Evolutionary conservation across 2,888 invertebrate genomes (phyloP), one percentile per base, ranked within the genome.

Genomic region (Platycheirus rosarum): DNA sequence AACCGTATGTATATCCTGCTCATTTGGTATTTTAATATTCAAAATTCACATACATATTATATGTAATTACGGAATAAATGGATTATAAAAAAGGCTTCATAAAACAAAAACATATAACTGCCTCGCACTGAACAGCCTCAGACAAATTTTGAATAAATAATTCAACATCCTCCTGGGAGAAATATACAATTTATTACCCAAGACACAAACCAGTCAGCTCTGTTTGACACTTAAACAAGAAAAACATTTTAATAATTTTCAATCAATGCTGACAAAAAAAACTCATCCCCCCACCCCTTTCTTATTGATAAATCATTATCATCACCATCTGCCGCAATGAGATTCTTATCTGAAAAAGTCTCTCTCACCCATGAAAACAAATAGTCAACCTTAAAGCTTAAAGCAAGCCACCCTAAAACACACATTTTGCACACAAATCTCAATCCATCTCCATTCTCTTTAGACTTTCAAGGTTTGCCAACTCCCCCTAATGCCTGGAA

Each of bases 211-310:
- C 37, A 55, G 9, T 29, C 55, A 49, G 29, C 51, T 49, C 35
- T 16, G 44, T 4, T 32, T 62, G 53, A 55, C 53, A 76, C 62
- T 46, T 69, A 40, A 62, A 62, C 51, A 60, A 51, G 62, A 42
- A 62, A 70, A 62, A 62, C 73, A 73, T 66, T 74, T 74, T 74
- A 75, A 75, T 75, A 60, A 73, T 66, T 55, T 78, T 78, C 66
- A 73, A 73, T 78, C 73, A 73, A n/a, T 35, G 57, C 23, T 13
- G n/a, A 18, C 16, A 53, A 53, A 35, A 57, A 57, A 5, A 23
- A 37, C 26, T n/a, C 7, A n/a, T n/a, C n/a, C n/a, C n/a, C 0
- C 1, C 20, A 8, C 40, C 26, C 14, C n/a, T 53, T 35, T 6
- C 14, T 57, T 60, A 70, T 75, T 80, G 80, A 80, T 80, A 70